phyloP scores from a whole-genome alignment of 2,888 invertebrate genomes.

The Apamea sordens region DNA sequence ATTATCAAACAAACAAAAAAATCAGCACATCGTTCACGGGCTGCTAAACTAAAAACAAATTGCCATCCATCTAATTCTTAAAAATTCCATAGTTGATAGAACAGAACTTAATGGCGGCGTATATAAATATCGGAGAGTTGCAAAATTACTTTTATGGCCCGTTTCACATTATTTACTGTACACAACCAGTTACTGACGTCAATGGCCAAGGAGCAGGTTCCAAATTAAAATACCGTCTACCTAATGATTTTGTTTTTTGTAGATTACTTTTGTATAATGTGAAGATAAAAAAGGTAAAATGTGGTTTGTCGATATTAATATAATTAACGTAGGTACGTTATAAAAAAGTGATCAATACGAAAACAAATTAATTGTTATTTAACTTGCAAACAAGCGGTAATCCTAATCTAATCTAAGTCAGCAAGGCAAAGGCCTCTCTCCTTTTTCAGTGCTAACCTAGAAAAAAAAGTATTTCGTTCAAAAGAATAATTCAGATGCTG shows the following conservation, averaged over 20 bases:
- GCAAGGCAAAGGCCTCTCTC: not conserved
- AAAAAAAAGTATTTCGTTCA: no score
- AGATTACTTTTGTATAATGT: slow-evolving; percentile 42
- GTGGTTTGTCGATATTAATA: slow-evolving; percentile 26
- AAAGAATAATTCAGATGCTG: not conserved
- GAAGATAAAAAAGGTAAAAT: slow-evolving; percentile 45
- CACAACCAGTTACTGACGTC: slow-evolving; percentile 74
- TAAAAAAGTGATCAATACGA: slow-evolving; percentile 32
- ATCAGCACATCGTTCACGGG: not conserved
- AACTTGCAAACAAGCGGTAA: not conserved
- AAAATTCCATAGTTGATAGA: slow-evolving; percentile 42
- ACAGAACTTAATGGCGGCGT: slow-evolving; percentile 52
- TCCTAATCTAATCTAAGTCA: not conserved
- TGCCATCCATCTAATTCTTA: slow-evolving; percentile 29
- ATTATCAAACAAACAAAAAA: not conserved
- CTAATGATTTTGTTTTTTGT: slow-evolving; percentile 62
- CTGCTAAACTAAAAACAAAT: slow-evolving; percentile 1
- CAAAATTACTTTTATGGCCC: slow-evolving; percentile 68
- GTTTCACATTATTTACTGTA: slow-evolving; percentile 65
- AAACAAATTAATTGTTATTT: slow-evolving; percentile 22
- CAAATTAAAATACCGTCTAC: slow-evolving; percentile 63
- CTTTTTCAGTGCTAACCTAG: not conserved
- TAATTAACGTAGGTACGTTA: slow-evolving; percentile 23
- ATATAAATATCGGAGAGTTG: slow-evolving; percentile 61
- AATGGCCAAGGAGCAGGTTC: slow-evolving; percentile 71